phyloP scores from a whole-genome alignment of 2,113 vertebrate genomes.

The Poeciliopsis retropinna region DNA sequence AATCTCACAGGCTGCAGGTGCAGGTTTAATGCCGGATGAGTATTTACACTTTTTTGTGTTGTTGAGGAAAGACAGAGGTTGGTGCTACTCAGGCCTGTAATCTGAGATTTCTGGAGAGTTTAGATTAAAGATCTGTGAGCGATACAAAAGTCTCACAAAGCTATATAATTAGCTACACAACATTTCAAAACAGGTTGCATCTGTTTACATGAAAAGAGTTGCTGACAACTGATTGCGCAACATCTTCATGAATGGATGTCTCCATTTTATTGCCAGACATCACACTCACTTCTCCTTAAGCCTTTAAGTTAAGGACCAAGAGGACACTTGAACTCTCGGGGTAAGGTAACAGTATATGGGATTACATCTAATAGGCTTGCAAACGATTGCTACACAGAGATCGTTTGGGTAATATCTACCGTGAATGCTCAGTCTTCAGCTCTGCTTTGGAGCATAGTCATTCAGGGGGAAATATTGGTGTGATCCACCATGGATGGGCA shows the following conservation, averaged over 20 bases:
- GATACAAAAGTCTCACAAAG: neutral
- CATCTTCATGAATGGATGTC: no score
- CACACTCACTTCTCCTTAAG: neutral
- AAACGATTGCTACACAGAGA: neutral
- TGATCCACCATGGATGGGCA: slow-evolving; percentile 49
- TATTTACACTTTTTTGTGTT: neutral
- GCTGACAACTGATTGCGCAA: no score
- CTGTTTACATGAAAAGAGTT: no score
- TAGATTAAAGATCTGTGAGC: neutral
- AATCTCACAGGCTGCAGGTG: no score
- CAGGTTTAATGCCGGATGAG: no score
- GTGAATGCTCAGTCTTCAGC: slow-evolving; percentile 8
- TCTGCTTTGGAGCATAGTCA: slow-evolving; percentile 10
- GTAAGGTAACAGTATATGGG: neutral
- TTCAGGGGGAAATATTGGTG: slow-evolving; percentile 36
- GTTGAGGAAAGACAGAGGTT: neutral
- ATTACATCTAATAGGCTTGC: neutral
- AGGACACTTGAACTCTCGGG: neutral
- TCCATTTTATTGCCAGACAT: neutral
- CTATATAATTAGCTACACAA: neutral
- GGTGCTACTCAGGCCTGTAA: no score
- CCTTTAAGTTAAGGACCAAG: neutral
- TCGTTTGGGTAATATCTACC: neutral
- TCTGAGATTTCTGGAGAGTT: neutral
- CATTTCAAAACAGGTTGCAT: no score